Evolutionary conservation across 2,797 vertebrate species (phyloP), one percentile per base, ranked within the genome.

Genomic region (Chiroxiphia lanceolata): DNA sequence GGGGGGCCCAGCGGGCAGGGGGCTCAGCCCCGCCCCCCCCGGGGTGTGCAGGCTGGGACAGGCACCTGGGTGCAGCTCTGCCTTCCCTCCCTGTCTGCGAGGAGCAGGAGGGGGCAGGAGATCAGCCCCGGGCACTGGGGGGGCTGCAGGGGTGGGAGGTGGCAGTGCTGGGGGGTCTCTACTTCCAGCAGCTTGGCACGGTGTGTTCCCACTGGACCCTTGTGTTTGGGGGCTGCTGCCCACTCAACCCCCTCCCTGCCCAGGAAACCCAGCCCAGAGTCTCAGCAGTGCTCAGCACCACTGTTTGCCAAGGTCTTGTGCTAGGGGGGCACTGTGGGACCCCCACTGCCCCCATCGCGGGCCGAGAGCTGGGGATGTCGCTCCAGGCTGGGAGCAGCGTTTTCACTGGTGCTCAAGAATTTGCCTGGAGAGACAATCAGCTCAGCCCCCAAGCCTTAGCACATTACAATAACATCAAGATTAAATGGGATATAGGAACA

Each of bases 391-490:
- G 77, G 71, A 89, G 83, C 70, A 59, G 67, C 34, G 0, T 40
- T 95, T 90, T 92, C 90, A 38, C 92, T n/a, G 57, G 53, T 36
- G 16, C 87, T 77, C 48, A 33, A 31, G 89, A 94, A 71, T 94
- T 77, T 44, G 83, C 89, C 93, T 85, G 90, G 64, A 76, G 93
- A 92, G 95, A 78, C 87, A 71, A 84, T 84, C 93, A 91, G 87
- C 91, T 87, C 95, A 60, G 85, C 87, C 80, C 90, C 89, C 70
- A 5, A 78, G 93, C 29, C 90, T 91, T n/a, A 77, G 95, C 96
- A 95, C 94, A 92, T 97, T 97, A 94, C 94, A 94, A 57, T 89
- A 95, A 96, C 91, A 94, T 97, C 94, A 76, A 96, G 95, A 96
- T 97, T 95, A 97, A 96, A 96, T 80, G 95, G 93, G 95, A 94